Base-by-base conservation (phyloP, 1,140 invertebrate genomes). In the Hesperophylax magnus region DNA sequence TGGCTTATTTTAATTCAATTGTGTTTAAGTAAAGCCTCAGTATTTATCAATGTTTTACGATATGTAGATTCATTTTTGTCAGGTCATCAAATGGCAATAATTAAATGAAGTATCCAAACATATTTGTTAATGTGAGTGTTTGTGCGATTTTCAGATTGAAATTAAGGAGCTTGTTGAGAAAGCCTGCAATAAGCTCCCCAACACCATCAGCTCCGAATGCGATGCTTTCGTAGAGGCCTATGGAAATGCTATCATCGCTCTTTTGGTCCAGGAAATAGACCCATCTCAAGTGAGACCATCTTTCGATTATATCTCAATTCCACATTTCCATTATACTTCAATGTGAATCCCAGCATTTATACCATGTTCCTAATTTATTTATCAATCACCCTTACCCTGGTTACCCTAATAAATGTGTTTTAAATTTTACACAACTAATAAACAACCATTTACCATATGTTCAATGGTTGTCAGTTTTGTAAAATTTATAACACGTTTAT, bases 261-360 rank as follows among this genome's bases (percentile, higher is more conserved):
- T 97, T 77, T 86, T 97, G 14, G 93, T 93, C n/a, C 94, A 96
- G 86, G 92, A 95, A 88, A 93, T 97, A 56, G 95, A 97, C 90
- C 96, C 96, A 18, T 91, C 93, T 69, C 88, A 91, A 80, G 93
- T 95, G 84, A 24, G 5, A 5, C 34, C 34, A 39, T 39, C 34
- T 39, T 39, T 39, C 9, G 89, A 86, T 86, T 58, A 8, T 67
- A 20, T 65, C 14, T 78, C 54, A 3, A 11, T 58, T 58, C 9
- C 14, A 60, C 18, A 39, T 39, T 1, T 39, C 34, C 9, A 7
- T 7, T 1, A 8, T 8, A 9, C 34, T 8, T 8, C 3, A 9
- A 39, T 39, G 34, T 39, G 9, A 39, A 39, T 39, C 34, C 34
- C 9, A 39, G 7, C 34, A 39, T 8, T 8, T 39, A 7, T 39